Evolutionary conservation across 1,140 invertebrate genomes (phyloP).

Genomic region (Ptiloglossa arizonensis): DNA sequence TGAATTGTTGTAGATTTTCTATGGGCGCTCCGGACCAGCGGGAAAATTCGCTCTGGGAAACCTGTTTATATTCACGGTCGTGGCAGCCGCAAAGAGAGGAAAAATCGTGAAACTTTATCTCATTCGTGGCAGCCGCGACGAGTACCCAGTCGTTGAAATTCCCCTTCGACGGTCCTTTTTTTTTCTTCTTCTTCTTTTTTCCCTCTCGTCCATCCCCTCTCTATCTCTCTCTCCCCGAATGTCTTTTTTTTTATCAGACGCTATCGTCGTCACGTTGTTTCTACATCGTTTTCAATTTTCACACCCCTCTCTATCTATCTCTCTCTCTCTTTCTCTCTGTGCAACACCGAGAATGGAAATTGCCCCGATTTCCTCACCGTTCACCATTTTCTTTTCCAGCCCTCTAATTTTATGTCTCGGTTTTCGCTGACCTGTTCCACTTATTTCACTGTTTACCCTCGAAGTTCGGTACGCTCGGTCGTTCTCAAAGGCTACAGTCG

Average conservation of each 20-base stretch:
- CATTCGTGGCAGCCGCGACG: constrained; percentile 49
- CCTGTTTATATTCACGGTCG: constrained; percentile 68
- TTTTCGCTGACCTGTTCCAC: background rate
- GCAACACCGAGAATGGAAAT: background rate
- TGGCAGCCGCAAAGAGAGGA: constrained; percentile 50
- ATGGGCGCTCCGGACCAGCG: constrained; percentile 47
- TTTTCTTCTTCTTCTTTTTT: background rate
- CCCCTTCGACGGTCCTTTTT: constrained; percentile 1
- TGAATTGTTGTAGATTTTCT: constrained; percentile 74
- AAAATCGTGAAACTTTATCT: constrained; percentile 72
- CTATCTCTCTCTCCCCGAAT: background rate
- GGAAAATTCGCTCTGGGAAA: constrained; percentile 60
- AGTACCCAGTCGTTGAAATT: constrained; percentile 21
- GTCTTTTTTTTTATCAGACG: background rate
- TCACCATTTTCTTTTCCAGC: background rate
- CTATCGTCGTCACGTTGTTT: background rate
- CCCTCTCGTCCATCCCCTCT: background rate
- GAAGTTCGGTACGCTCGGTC: background rate
- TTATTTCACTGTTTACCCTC: background rate
- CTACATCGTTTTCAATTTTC: constrained; percentile 12
- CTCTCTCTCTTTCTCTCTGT: no score
- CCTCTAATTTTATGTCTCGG: background rate
- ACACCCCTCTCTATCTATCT: background rate
- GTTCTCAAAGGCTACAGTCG: background rate
- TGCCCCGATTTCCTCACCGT: background rate